Evolutionary conservation across 2,113 vertebrate genomes (phyloP), one percentile per base, ranked within the genome.

Genomic region (Ciconia stormi): DNA sequence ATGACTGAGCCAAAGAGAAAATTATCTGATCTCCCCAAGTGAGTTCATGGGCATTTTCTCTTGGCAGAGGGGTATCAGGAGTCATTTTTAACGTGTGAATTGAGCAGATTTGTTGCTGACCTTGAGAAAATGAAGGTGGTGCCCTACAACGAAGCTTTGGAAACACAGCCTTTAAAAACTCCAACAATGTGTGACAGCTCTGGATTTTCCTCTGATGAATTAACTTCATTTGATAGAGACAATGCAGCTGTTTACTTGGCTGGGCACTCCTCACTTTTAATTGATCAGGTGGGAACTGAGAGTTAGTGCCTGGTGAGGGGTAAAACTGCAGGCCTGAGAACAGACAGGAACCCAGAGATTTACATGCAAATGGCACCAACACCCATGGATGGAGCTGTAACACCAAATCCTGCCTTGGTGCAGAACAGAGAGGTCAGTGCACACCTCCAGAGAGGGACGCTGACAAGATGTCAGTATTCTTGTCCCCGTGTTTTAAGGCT

Each of bases 51-150:
- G 19, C 58, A 29, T 90, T 81, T 95, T 70, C 80, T 38, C 56
- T n/a, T 61, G 82, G 78, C 87, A 66, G 47, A 69, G 29, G 38
- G 12, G 5, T n/a, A 30, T 10, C 38, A 81, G 66, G 73, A 91
- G 25, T 79, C 21, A 4, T 69, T 87, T 85, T 72, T 52, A 78
- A 55, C n/a, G 52, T 20, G 46, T 38, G 63, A 93, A 32, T 65
- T 38, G 95, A 90, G 49, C 71, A 83, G 56, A 70, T 86, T 86
- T 90, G 71, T 50, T 81, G 72, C 94, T 96, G 91, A 59, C 65
- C 71, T 46, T 52, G 50, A 95, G 92, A 40, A 93, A 94, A 93
- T 59, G 59, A 42, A 93, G 63, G 63, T 91, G 85, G n/a, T 86
- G 63, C 42, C 85, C 74, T 58, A 76, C 58, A 83, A 18, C 0